Percentiles rank a stretch among this genome's conserved stretches.
These are phyloP conservation scores for Idaea aversata DNA, from an alignment of 2,888 invertebrate species.

Conservation along the genomic window DNA sequence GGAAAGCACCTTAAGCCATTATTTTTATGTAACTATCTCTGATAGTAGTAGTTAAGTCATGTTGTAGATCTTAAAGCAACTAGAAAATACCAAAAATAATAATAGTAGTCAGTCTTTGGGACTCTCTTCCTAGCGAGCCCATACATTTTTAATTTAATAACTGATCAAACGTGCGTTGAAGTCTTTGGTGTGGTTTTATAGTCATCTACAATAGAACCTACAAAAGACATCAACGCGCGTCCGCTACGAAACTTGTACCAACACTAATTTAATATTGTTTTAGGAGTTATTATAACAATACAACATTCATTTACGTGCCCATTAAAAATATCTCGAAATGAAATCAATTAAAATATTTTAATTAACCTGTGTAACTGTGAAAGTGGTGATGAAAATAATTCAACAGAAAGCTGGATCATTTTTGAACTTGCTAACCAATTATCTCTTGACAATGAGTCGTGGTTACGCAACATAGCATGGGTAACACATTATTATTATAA, in stretches of 20 bases:
- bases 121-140: too few relatives aligned
- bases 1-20: too few relatives aligned
- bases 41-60: too few relatives aligned
- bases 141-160: too few relatives aligned
- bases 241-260: too few relatives aligned
- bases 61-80: too few relatives aligned
- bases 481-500: neutral
- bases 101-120: too few relatives aligned
- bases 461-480: neutral
- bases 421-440: neutral
- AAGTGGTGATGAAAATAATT: neutral
- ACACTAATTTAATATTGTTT: too few relatives aligned
- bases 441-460: neutral
- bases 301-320: neutral
- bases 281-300: neutral
- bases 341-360: conserved; percentile 2
- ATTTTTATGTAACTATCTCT: too few relatives aligned
- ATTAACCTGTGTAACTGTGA: neutral
- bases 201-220: neutral
- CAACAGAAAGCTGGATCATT: neutral
- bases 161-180: too few relatives aligned
- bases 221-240: neutral
- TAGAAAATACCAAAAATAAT: too few relatives aligned
- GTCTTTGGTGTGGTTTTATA: too few relatives aligned
- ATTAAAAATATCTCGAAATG: neutral